Conservation (phyloP, 2,888 invertebrate genomes). For the Tipula lateralis region DNA sequence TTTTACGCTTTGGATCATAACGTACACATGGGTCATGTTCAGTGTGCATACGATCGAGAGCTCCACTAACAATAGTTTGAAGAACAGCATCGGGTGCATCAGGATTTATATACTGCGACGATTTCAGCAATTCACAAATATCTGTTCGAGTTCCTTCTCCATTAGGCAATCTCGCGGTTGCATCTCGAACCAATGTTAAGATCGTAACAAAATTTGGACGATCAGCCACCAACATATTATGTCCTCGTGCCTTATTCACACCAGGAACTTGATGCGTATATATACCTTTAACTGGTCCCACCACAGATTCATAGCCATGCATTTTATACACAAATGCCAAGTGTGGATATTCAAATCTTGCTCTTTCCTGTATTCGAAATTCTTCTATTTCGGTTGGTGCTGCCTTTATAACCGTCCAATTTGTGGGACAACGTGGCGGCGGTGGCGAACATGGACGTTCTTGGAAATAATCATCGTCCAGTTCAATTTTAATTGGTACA, state of each 20-base stretch:
- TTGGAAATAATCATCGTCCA: conserved; percentile 33
- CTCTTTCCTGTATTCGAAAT: conserved; percentile 74
- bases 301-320: conserved; percentile 79
- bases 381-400: conserved; percentile 69
- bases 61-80: conserved; percentile 82
- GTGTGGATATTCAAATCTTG: conserved; percentile 82
- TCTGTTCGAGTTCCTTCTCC: conserved; percentile 90
- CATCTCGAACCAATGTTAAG: conserved; percentile 85
- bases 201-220: conserved; percentile 89
- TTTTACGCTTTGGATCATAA: conserved; percentile 84
- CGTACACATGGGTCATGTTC: conserved; percentile 88
- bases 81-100: conserved; percentile 48
- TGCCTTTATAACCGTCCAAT: conserved; percentile 78
- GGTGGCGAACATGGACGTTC: conserved; percentile 52
- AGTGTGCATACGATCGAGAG: conserved; percentile 82
- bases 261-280: conserved; percentile 62
- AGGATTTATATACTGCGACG: conserved; percentile 61
- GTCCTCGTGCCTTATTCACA: conserved; percentile 67
- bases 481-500: conserved; percentile 28
- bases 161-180: conserved; percentile 87
- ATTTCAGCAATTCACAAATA: conserved; percentile 80
- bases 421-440: conserved; percentile 64
- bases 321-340: conserved; percentile 86
- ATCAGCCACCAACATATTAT: conserved; percentile 72
- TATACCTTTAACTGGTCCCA: conserved; percentile 77